A percentile compares a stretch with the other conserved stretches of the same genome.
These are phyloP conservation scores for Panzeria rudis DNA, from an alignment of 2,888 invertebrate genomes.

Conservation along the genomic window DNA sequence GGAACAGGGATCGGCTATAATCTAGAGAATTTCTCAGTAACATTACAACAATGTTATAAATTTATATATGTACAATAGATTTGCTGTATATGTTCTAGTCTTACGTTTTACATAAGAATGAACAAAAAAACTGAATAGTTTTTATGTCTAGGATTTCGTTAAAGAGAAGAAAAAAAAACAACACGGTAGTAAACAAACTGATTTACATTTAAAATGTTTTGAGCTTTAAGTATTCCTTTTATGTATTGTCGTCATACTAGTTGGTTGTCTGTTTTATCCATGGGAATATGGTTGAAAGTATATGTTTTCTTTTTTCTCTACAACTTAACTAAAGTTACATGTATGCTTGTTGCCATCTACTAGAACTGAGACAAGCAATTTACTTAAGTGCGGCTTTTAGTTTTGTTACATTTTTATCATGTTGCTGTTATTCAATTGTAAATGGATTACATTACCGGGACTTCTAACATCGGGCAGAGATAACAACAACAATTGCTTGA, in stretches of 20 bases:
- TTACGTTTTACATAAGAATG: conserved; percentile 3
- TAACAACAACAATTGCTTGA: conserved; percentile 13
- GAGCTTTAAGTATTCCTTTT: conserved; percentile 49
- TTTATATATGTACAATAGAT: conserved; percentile 8
- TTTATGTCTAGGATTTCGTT: not conserved
- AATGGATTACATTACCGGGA: conserved; percentile 44
- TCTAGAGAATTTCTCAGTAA: not conserved
- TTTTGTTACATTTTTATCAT: conserved; percentile 32
- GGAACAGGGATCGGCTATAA: not conserved
- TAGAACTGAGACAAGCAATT: conserved; percentile 52
- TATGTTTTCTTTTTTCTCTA: conserved; percentile 1
- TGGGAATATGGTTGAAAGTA: conserved; percentile 44
- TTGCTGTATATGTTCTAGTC: not conserved
- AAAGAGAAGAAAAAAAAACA: not conserved
- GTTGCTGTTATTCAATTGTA: conserved; percentile 33
- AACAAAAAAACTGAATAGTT: conserved; percentile 2
- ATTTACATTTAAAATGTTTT: conserved; percentile 66
- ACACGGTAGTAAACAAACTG: conserved; percentile 51
- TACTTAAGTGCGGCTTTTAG: conserved; percentile 65
- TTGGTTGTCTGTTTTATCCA: conserved; percentile 4
- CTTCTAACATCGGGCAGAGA: not conserved
- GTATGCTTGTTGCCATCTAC: conserved; percentile 5
- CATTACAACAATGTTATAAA: not conserved
- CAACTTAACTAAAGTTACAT: conserved; percentile 9
- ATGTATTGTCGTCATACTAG: conserved; percentile 19